Evolutionary conservation across 2,888 invertebrate genomes (phyloP).

Genomic region (Drosophila longiperda): DNA sequence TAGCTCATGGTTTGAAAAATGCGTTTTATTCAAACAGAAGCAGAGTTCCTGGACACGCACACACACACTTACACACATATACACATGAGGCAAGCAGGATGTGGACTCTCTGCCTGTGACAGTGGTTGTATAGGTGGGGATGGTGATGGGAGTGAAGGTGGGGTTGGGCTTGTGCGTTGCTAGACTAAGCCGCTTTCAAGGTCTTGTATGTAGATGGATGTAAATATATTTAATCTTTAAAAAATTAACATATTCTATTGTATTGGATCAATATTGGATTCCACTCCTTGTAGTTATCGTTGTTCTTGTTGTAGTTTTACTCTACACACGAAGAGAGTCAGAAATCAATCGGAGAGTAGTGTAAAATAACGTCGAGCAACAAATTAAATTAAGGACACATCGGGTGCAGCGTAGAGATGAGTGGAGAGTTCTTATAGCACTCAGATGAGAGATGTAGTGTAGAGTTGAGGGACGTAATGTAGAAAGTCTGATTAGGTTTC

Average conservation of each 20-base stretch:
- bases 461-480: neutral
- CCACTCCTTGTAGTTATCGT: conserved; percentile 12
- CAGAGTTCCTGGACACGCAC: conserved; percentile 55
- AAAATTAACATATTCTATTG: conserved; percentile 61
- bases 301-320: conserved; percentile 13
- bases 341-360: conserved; percentile 29
- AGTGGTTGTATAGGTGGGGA: neutral
- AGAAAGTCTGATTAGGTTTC: neutral
- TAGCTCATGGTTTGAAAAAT: conserved; percentile 69
- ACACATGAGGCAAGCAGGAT: conserved; percentile 16
- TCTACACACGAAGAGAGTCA: conserved; percentile 17
- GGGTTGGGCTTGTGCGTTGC: conserved; percentile 2
- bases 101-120: conserved; percentile 33
- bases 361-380: conserved; percentile 4
- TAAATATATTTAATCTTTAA: conserved; percentile 56
- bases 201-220: conserved; percentile 31
- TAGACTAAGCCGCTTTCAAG: conserved; percentile 50
- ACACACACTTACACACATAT: conserved; percentile 16
- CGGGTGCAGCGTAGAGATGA: neutral
- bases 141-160: neutral
- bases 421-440: neutral
- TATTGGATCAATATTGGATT: conserved; percentile 57
- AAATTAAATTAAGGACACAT: neutral
- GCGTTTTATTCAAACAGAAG: conserved; percentile 73
- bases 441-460: neutral